Percentiles rank a stretch among this genome's conserved stretches.
These are phyloP conservation scores for Pseudanteris insignis DNA, from an alignment of 2,888 invertebrate genomes.

Conservation along the genomic window DNA sequence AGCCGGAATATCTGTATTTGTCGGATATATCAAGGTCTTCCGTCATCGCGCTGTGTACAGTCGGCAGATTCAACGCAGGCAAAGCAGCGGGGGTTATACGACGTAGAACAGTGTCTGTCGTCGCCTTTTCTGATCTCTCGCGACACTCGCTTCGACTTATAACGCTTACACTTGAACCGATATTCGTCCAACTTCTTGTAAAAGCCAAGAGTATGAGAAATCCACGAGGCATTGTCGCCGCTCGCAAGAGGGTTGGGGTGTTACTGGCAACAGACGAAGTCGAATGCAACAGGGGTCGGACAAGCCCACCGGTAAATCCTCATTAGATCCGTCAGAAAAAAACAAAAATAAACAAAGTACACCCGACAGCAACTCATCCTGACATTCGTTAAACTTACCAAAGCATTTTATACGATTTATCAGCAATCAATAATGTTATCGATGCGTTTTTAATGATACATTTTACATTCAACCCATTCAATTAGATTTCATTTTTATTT, in stretches of 20 bases:
- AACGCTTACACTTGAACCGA: constrained; percentile 32
- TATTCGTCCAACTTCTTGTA: constrained; percentile 27
- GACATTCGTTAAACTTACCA: background rate
- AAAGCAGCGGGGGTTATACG: constrained; percentile 41
- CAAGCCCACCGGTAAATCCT: constrained; percentile 32
- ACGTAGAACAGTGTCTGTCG: constrained; percentile 28
- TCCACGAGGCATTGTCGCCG: constrained; percentile 27
- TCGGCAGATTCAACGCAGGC: constrained; percentile 36
- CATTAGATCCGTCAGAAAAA: constrained; percentile 44
- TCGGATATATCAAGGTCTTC: constrained; percentile 59
- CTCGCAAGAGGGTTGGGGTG: constrained; percentile 7
- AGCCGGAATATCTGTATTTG: constrained; percentile 57
- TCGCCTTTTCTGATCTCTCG: constrained; percentile 40
- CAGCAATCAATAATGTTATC: too few species aligned
- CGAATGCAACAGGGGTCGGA: constrained; percentile 12
- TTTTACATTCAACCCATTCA: too few species aligned
- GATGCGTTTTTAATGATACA: too few species aligned
- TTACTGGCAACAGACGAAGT: constrained; percentile 18
- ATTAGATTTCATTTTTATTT: too few species aligned
- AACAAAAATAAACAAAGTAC: constrained; percentile 19
- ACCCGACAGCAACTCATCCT: constrained; percentile 17
- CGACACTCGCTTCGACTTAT: constrained; percentile 43
- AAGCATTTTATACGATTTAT: too few species aligned
- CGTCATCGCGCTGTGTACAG: constrained; percentile 41
- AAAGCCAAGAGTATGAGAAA: constrained; percentile 20